Evolutionary conservation across 2,888 invertebrate genomes (phyloP), one percentile per base, ranked within the genome.

Genomic region (Copidosoma aretas): DNA sequence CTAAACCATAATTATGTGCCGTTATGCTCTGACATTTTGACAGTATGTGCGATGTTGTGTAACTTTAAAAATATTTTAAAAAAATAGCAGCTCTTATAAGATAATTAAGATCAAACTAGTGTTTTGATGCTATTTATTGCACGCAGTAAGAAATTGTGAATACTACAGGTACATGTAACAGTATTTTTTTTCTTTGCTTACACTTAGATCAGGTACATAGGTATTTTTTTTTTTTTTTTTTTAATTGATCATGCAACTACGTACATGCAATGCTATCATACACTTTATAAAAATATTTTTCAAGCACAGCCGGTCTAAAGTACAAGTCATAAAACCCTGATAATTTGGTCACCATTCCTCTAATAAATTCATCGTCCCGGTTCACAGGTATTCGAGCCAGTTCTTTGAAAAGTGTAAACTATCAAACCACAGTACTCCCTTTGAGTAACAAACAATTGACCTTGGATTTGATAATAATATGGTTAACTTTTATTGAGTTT

Each of bases 401-500:
- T 49, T 15, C 49, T 49, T 49, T 49, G n/a, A 49, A 49, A 49
- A n/a, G 49, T 49, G 49, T 49, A 49, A 15, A 43, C 43, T 43
- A 43, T 15, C 49, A 49, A 49, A 49, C 15, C 15, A 43, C 43
- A 43, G 15, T 43, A 15, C 10, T 10, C 10, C 43, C 49, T 15
- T 49, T 49, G 49, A 19, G 49, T 49, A 19, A 49, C 49, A n/a
- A 49, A 19, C 17, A 49, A 19, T 19, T 10, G 17, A 15, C 49
- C 49, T 10, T 49, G 49, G 4, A 49, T 49, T 19, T 49, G 49
- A 49, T n/a, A 49, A 49, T n/a, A 49, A 49, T 49, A 49, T 49
- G 4, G 49, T 2, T 49, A 10, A 49, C 32, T 32, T 32, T 32
- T 32, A 3, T 32, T 32, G 4, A 32, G 32, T 32, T 32, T 32